Evolutionary conservation across 2,888 invertebrate genomes (phyloP).

Genomic region (Drosophila siamana): DNA sequence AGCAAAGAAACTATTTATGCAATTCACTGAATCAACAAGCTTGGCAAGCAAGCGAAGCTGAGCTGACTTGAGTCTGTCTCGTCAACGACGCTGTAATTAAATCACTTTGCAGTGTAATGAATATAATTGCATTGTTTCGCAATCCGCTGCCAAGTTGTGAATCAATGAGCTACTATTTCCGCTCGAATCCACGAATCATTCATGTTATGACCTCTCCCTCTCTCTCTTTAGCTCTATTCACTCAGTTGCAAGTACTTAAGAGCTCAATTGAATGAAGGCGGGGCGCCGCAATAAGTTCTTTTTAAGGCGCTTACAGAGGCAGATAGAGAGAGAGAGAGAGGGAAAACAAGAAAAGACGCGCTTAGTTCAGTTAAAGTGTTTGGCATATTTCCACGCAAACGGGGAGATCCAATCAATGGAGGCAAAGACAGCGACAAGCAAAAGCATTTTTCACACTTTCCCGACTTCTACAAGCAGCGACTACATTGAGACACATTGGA

Average conservation of each 20-base stretch:
- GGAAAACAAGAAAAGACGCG: slow-evolving; percentile 32
- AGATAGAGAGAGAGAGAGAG: slow-evolving; percentile 5
- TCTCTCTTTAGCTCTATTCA: background rate
- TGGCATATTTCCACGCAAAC: slow-evolving; percentile 46
- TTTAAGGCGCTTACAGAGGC: slow-evolving; percentile 46
- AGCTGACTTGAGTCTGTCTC: too few species aligned
- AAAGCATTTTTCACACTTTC: slow-evolving; percentile 65
- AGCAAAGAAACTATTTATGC: background rate
- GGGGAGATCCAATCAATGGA: slow-evolving; percentile 38
- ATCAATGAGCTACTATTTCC: slow-evolving; percentile 15
- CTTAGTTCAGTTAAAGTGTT: slow-evolving; percentile 43
- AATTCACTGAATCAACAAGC: background rate
- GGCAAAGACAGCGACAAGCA: slow-evolving; percentile 33
- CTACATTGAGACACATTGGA: slow-evolving; percentile 52
- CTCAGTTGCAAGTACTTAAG: background rate
- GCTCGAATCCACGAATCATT: slow-evolving; percentile 2
- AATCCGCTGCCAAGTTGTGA: too few species aligned
- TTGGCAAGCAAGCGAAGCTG: too few species aligned
- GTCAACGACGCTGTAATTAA: background rate
- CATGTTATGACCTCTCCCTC: slow-evolving; percentile 1
- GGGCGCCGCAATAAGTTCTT: slow-evolving; percentile 10
- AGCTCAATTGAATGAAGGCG: background rate
- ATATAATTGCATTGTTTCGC: slow-evolving; percentile 5
- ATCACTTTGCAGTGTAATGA: slow-evolving; percentile 1
- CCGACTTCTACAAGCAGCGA: slow-evolving; percentile 16